Evolutionary conservation across 64 coral and sea anemone species (phyloP).

Genomic region (Pachyseris speciosa): DNA sequence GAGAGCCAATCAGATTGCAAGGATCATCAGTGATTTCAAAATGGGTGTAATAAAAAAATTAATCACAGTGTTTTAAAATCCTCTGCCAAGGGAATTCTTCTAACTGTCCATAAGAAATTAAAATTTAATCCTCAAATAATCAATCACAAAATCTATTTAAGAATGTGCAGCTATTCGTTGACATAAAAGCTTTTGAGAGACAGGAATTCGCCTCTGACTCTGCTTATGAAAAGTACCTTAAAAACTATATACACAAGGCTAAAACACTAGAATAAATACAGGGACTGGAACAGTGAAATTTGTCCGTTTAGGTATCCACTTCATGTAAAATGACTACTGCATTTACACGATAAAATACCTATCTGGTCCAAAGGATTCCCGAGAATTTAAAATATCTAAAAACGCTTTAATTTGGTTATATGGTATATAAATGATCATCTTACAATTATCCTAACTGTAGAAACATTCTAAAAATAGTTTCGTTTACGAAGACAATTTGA

Average conservation of each 20-base stretch:
- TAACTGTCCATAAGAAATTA: no score
- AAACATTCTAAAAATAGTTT: slow-evolving; percentile 8
- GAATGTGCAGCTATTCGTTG: no score
- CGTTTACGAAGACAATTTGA: background rate
- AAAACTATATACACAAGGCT: background rate
- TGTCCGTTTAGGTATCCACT: background rate
- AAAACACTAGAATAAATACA: slow-evolving; percentile 2
- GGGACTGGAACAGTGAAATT: background rate
- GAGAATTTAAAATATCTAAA: slow-evolving; percentile 4
- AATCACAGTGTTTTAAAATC: no score
- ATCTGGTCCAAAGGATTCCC: background rate
- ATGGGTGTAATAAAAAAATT: no score
- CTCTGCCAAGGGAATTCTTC: no score
- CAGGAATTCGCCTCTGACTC: background rate
- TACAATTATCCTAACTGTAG: background rate
- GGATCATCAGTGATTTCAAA: no score
- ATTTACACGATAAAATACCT: background rate
- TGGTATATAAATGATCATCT: background rate
- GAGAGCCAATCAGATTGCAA: no score
- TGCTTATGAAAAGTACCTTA: background rate
- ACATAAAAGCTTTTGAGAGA: no score
- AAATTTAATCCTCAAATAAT: background rate
- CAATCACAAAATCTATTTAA: background rate
- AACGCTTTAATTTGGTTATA: background rate
- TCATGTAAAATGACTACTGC: background rate